Base-by-base conservation (phyloP, 1,140 invertebrate species). In the Uloborus diversus region DNA sequence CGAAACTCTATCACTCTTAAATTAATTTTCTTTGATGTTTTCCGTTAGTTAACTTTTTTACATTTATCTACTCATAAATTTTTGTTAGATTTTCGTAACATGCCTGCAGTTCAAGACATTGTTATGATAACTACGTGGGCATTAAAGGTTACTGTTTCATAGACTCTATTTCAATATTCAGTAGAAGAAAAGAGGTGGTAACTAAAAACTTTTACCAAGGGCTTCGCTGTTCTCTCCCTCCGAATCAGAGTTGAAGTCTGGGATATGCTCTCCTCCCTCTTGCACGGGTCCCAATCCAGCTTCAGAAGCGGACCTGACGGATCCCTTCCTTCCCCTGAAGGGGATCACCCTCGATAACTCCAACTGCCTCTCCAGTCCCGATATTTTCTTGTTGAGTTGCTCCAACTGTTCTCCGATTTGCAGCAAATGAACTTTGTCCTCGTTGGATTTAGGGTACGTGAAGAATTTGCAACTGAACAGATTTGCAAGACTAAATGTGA, bases 391-490 rank as follows among this genome's bases (percentile, higher is more conserved):
- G 71, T 91, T 91, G 11, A 96, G 89, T 33, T 90, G 90, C 64
- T 95, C 93, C 78, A 97, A 87, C 1, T 94, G 93, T 57, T 96
- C 94, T 0, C 94, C 93, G 82, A 97, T 96, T 47, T 93, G 91
- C 17, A 95, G 89, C 0, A 96, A 88, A 84, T 96, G 94, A 32
- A 94, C 91, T 84, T 94, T 92, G 84, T 96, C 94, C 84, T 96
- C 93, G 1, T 92, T 92, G 4, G 93, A 91, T 86, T 95, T 95
- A 4, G 93, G 93, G 84, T 96, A 94, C 1, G 95, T 96, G 83
- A 94, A 97, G 33, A 95, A 90, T 88, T 96, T 92, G 85, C 94
- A 94, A 84, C 94, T 94, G 86, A 96, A 96, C 1, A 97, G 88
- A 4, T 95, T 94, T 56, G 95, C 94, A 32, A 96, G 89, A 0